A percentile compares a stretch with the other conserved stretches of the same genome.
These are phyloP conservation scores for Heteromyza rotundicornis DNA, from an alignment of 2,888 invertebrate genomes.

Conservation along the genomic window DNA sequence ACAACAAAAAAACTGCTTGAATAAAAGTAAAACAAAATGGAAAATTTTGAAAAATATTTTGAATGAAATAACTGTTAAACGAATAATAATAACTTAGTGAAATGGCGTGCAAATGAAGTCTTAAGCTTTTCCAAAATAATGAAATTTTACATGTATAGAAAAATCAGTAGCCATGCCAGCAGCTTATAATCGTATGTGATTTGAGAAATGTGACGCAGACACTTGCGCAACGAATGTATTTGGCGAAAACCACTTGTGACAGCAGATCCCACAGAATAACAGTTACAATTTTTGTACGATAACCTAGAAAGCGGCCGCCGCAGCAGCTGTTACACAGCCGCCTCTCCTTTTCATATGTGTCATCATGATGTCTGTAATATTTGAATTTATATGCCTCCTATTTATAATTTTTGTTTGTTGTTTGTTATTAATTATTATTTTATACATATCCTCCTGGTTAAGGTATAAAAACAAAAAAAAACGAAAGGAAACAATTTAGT, in stretches of 20 bases:
- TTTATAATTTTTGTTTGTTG: conserved; percentile 21
- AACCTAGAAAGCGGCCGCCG: too few relatives aligned
- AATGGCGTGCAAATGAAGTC: background rate
- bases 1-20: too few relatives aligned
- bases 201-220: background rate
- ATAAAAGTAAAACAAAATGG: too few relatives aligned
- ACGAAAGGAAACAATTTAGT: background rate
- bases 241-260: too few relatives aligned
- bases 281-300: too few relatives aligned
- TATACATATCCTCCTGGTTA: conserved; percentile 51
- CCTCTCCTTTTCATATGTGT: conserved; percentile 2
- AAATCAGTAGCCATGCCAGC: background rate
- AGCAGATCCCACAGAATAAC: too few relatives aligned
- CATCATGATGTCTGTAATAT: conserved; percentile 24
- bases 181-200: background rate
- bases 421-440: conserved; percentile 30
- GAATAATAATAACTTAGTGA: background rate
- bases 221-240: too few relatives aligned
- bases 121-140: background rate
- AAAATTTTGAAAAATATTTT: background rate
- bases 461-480: conserved; percentile 34
- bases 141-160: background rate
- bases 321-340: too few relatives aligned
- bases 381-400: conserved; percentile 21
- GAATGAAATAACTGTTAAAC: background rate